phyloP scores from a whole-genome alignment of 2,113 vertebrate species.

The Excalfactoria chinensis region DNA sequence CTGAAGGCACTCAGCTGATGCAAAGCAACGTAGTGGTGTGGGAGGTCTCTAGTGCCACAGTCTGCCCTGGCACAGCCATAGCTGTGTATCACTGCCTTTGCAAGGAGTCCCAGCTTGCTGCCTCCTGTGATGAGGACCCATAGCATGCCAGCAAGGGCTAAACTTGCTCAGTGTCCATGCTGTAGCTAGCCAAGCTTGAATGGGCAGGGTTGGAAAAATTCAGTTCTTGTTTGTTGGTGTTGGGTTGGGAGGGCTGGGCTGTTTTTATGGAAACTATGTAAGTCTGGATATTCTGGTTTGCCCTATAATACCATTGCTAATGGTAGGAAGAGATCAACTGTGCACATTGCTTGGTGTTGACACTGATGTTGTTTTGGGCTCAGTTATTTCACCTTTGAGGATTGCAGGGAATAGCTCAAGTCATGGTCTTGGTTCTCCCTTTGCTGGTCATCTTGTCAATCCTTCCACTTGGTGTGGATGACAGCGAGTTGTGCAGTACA shows the following conservation, averaged over 20 bases:
- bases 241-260: neutral
- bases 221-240: neutral
- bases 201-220: neutral
- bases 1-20: neutral
- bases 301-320: neutral
- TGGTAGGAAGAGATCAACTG: neutral
- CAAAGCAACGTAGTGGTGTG: neutral
- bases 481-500: neutral
- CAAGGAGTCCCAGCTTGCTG: neutral
- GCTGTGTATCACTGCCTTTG: neutral
- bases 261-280: neutral
- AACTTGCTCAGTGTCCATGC: neutral
- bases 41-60: fast-evolving
- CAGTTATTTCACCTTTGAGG: neutral
- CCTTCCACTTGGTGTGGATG: neutral
- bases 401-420: neutral
- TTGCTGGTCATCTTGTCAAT: neutral
- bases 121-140: neutral
- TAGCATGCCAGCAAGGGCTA: fast-evolving
- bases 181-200: neutral
- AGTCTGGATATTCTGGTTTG: neutral
- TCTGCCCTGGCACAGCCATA: neutral
- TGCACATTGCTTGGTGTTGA: fast-evolving
- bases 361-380: fast-evolving
- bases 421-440: fast-evolving